Base-by-base conservation (phyloP, 2,888 invertebrate genomes). In the Noctua janthina region DNA sequence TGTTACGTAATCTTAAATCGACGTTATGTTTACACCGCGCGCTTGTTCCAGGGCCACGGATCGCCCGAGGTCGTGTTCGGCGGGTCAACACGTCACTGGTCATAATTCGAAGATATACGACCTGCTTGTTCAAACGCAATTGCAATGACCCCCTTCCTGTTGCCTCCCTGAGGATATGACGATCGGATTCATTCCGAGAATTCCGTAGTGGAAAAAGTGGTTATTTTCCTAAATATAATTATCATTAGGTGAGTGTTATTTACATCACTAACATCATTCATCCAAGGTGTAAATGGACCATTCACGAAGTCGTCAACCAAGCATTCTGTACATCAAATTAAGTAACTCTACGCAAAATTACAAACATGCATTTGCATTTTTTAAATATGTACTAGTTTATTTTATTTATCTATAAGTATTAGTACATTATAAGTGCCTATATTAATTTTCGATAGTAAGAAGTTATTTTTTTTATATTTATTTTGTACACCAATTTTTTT, bases 91-190 rank as follows among this genome's bases (percentile, higher is more conserved):
- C 67, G 83, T 78, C 83, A 64, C 62, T 23, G 39, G 43, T 64
- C 1, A 43, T 86, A 78, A 85, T 78, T 83, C 23, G 78, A 86
- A 86, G 85, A 85, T 86, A 76, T 86, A 85, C 43, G 83, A 83
- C 82, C 39, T 69, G 49, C 56, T 56, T 51, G 23, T 66, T 23
- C 43, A 23, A 73, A 13, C 62, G 49, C 83, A 54, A 72, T 85
- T 82, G 83, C 85, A 85, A 85, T 86, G 86, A 78, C 83, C 76
- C 5, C 54, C 29, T 74, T 85, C 87, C 85, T 74, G 86, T 86
- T 68, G 64, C 29, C 29, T 20, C 64, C 15, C 49, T 29, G 54
- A 76, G 66, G 66, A 71, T 62, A 67, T 78, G 66, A 83, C 67
- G 67, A 64, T 73, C 29, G 71, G 67, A 74, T 76, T 86, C 69